These are phyloP conservation scores for Aphidius gifuensis DNA, from an alignment of 1,140 invertebrate species.

Conservation along the genomic window DNA sequence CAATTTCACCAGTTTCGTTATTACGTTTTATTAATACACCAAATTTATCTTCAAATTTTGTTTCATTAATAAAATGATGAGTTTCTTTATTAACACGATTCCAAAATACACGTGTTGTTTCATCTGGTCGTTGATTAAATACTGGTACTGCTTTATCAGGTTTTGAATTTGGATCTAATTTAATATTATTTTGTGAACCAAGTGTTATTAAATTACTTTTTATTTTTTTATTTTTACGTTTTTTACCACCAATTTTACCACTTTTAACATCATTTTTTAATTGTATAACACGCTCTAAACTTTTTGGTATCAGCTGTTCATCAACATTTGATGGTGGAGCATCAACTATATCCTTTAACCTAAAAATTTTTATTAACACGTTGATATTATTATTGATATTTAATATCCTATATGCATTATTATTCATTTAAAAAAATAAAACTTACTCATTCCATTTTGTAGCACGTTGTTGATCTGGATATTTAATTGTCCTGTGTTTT, in stretches of 20 bases:
- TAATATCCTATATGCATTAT: not conserved
- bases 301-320: constrained; percentile 66
- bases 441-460: constrained; percentile 59
- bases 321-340: constrained; percentile 62
- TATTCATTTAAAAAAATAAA: not conserved
- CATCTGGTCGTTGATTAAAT: constrained; percentile 53
- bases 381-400: constrained; percentile 14
- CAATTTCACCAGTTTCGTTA: constrained; percentile 51
- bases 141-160: constrained; percentile 53
- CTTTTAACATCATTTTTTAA: constrained; percentile 56
- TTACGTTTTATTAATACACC: constrained; percentile 56
- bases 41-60: constrained; percentile 59
- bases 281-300: constrained; percentile 59
- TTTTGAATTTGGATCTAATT: constrained; percentile 40
- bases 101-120: constrained; percentile 52
- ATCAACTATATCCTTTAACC: constrained; percentile 66
- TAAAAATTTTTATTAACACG: constrained; percentile 43
- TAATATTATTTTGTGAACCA: constrained; percentile 24
- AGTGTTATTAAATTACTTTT: constrained; percentile 40
- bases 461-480: constrained; percentile 64
- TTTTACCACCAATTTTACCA: constrained; percentile 33
- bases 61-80: constrained; percentile 53
- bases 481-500: constrained; percentile 68
- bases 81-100: constrained; percentile 55
- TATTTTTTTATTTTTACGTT: constrained; percentile 39